Percentiles rank a stretch among this genome's conserved stretches.
phyloP scores from a whole-genome alignment of 1,140 invertebrate species.

The Aphelenchoides fujianensis region DNA sequence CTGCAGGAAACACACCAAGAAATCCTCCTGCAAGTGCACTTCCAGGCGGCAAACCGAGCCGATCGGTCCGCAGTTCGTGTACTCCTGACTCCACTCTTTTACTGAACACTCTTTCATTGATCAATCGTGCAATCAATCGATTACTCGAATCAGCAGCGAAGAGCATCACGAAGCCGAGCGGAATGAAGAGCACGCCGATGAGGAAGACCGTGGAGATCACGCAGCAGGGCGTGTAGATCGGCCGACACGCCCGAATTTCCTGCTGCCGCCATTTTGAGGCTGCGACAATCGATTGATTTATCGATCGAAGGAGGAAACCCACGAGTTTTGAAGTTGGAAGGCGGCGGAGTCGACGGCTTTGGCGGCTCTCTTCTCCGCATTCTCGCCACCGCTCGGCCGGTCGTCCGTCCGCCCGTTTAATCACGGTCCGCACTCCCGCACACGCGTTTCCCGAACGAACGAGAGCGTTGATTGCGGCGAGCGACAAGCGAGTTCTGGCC shows the following conservation, averaged over 20 bases:
- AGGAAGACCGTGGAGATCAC: constrained; percentile 94
- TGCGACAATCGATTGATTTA: not conserved
- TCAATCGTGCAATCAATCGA: constrained; percentile 16
- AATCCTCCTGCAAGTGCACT: constrained; percentile 72
- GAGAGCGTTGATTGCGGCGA: too few species aligned
- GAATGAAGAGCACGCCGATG: constrained; percentile 92
- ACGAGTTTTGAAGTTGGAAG: not conserved
- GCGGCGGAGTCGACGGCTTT: not conserved
- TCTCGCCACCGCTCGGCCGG: not conserved
- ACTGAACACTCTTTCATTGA: constrained; percentile 19
- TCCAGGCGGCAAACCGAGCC: constrained; percentile 72
- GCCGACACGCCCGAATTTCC: constrained; percentile 85
- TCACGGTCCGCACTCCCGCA: not conserved
- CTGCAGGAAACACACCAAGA: constrained; percentile 64
- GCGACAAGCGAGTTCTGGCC: too few species aligned
- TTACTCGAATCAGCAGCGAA: constrained; percentile 76
- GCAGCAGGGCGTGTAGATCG: constrained; percentile 92
- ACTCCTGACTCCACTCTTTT: constrained; percentile 26
- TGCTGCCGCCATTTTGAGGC: constrained; percentile 70
- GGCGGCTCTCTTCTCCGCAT: not conserved
- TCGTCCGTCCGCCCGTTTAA: not conserved
- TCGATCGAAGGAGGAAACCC: not conserved
- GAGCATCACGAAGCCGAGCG: constrained; percentile 84
- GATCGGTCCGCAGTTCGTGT: constrained; percentile 60
- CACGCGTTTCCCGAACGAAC: not conserved